Evolutionary conservation across 2,888 invertebrate genomes (phyloP).

Genomic region (Portevinia maculata): DNA sequence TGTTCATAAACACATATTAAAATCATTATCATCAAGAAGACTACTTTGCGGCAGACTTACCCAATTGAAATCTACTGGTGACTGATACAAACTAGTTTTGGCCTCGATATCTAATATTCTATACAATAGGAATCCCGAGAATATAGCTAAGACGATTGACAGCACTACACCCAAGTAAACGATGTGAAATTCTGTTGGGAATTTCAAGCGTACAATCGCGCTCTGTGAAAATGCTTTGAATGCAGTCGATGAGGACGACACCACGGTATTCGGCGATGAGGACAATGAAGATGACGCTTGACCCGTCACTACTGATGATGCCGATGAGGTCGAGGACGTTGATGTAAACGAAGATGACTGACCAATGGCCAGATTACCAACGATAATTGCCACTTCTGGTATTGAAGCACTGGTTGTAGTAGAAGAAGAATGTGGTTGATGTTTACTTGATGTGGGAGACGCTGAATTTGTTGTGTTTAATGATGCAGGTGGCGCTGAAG

Average conservation of each 20-base stretch:
- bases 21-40: constrained; percentile 1
- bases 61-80: constrained; percentile 81
- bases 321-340: constrained; percentile 74
- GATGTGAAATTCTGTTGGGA: constrained; percentile 80
- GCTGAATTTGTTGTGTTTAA: constrained; percentile 58
- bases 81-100: constrained; percentile 80
- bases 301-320: constrained; percentile 75
- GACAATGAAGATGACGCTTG: constrained; percentile 64
- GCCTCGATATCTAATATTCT: constrained; percentile 82
- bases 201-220: constrained; percentile 77
- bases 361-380: constrained; percentile 75
- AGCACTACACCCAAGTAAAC: constrained; percentile 81
- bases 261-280: constrained; percentile 76
- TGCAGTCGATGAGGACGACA: constrained; percentile 74
- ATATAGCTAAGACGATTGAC: constrained; percentile 80
- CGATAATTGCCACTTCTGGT: constrained; percentile 74
- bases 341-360: constrained; percentile 76
- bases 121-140: constrained; percentile 81
- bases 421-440: constrained; percentile 34
- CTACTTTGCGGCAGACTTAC: constrained; percentile 77
- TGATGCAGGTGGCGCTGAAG: constrained; percentile 76
- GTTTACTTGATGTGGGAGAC: constrained; percentile 62
- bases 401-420: constrained; percentile 60
- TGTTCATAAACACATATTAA: constrained; percentile 34
- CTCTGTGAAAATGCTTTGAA: constrained; percentile 75